Conservation (phyloP, 2,888 invertebrate genomes). For the Leptinotarsa peninsularis region DNA sequence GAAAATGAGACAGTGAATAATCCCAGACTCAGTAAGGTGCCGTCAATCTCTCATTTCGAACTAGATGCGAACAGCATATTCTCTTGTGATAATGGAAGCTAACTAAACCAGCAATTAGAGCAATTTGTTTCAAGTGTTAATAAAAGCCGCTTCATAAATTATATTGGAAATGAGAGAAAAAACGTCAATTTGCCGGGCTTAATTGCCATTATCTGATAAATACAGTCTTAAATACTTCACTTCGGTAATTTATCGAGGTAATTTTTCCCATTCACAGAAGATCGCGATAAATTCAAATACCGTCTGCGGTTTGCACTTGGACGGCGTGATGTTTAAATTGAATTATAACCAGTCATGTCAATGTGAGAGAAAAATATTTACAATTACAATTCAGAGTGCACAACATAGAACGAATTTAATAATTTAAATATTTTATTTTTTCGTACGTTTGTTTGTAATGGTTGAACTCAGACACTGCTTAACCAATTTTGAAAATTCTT, state of each 20-base stretch:
- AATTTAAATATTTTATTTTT: too few species aligned
- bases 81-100: slow-evolving; percentile 17
- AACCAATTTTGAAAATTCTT: too few species aligned
- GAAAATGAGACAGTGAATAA: slow-evolving; percentile 4
- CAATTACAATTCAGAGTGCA: too few species aligned
- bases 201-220: slow-evolving; percentile 50
- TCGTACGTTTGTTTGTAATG: too few species aligned
- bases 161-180: slow-evolving; percentile 47
- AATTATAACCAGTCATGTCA: too few species aligned
- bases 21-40: slow-evolving; percentile 1
- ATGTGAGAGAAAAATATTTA: too few species aligned
- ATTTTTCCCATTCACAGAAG: slow-evolving; percentile 40
- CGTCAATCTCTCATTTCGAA: slow-evolving; percentile 9
- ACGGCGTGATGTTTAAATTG: too few species aligned
- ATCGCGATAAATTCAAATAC: slow-evolving; percentile 36
- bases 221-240: slow-evolving; percentile 45
- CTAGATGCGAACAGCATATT: slow-evolving; percentile 16
- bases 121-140: slow-evolving; percentile 51
- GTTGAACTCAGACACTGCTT: too few species aligned
- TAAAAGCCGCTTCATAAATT: slow-evolving; percentile 50
- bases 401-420: too few species aligned
- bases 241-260: slow-evolving; percentile 42
- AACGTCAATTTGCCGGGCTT: slow-evolving; percentile 43
- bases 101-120: slow-evolving; percentile 19
- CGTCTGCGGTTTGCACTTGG: slow-evolving; percentile 13